phyloP scores from a whole-genome alignment of 2,888 invertebrate species.

The Cephus spinipes region DNA sequence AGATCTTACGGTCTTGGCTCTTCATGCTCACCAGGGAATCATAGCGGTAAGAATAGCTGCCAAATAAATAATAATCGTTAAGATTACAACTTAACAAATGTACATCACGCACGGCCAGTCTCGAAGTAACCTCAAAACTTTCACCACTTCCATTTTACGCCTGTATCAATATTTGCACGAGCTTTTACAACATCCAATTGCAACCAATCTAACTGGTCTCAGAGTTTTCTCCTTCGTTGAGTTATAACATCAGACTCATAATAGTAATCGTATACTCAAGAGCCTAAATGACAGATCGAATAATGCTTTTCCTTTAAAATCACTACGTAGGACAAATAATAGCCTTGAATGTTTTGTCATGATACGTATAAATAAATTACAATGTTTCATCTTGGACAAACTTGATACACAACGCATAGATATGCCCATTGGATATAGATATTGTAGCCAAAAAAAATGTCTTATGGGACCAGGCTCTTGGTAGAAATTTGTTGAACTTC shows the following conservation, averaged over 20 bases:
- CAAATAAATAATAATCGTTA: slow-evolving; percentile 30
- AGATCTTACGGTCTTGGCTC: neutral
- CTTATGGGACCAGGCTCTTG: neutral
- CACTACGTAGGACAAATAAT: neutral
- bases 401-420: neutral
- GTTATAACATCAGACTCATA: neutral
- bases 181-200: neutral
- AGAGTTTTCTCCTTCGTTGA: neutral
- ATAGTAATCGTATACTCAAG: neutral
- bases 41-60: slow-evolving; percentile 23
- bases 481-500: neutral
- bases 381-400: neutral
- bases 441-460: neutral
- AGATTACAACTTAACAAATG: slow-evolving; percentile 23
- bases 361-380: neutral
- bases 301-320: neutral
- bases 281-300: neutral
- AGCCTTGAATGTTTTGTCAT: neutral
- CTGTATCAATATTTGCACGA: neutral
- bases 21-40: neutral
- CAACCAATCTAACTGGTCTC: neutral
- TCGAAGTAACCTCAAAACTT: slow-evolving; percentile 18
- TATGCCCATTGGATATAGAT: neutral
- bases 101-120: slow-evolving; percentile 30
- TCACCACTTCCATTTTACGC: slow-evolving; percentile 1